Conservation (phyloP, 2,113 vertebrate species). For the Ophiodon elongatus region DNA sequence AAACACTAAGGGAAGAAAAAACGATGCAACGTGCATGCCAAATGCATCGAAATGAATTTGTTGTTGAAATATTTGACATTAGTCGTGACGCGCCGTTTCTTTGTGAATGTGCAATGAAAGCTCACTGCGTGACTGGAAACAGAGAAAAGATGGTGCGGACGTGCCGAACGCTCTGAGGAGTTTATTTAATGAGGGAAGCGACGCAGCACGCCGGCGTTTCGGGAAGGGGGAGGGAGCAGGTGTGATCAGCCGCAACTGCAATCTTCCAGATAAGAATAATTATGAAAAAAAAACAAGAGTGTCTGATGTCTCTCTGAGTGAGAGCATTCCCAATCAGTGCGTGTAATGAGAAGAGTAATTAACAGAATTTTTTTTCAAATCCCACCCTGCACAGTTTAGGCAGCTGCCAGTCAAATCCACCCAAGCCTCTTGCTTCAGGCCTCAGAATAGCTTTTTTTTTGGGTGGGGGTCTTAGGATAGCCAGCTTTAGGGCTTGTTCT, state of each 20-base stretch:
- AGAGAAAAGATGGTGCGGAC: constrained; percentile 17
- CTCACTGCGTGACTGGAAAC: constrained; percentile 8
- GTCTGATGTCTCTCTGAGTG: constrained; percentile 3
- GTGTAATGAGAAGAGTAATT: constrained; percentile 18
- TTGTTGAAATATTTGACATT: constrained; percentile 5
- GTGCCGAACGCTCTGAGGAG: not conserved
- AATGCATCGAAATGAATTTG: constrained; percentile 4
- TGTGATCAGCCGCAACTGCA: constrained; percentile 30
- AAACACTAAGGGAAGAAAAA: not conserved
- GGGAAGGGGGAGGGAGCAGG: constrained; percentile 4
- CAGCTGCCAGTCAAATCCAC: constrained; percentile 25
- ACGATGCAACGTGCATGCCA: not conserved
- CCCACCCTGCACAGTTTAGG: not conserved
- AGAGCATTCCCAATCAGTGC: constrained; percentile 9
- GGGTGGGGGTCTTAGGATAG: not conserved
- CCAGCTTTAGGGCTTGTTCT: not conserved
- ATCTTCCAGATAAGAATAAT: constrained; percentile 31
- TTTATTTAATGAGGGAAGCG: constrained; percentile 30
- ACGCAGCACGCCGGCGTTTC: constrained; percentile 20
- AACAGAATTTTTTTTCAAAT: not conserved
- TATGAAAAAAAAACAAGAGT: not conserved
- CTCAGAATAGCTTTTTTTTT: not conserved
- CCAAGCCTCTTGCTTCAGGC: not conserved
- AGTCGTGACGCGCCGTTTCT: not conserved
- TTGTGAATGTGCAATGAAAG: constrained; percentile 19